Conservation (phyloP, 2,797 vertebrate species). For the Liparis tanakae region DNA sequence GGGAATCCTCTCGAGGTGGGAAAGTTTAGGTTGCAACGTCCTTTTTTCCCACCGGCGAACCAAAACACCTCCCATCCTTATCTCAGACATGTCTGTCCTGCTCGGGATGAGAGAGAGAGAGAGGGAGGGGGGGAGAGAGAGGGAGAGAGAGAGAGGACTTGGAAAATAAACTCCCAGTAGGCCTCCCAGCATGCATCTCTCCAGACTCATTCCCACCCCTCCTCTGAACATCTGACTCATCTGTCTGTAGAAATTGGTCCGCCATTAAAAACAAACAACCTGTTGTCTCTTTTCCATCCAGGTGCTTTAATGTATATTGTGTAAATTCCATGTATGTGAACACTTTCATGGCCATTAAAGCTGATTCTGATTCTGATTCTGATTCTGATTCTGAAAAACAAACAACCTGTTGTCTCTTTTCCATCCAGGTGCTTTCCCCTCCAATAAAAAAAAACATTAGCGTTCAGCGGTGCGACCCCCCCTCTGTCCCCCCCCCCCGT, state of each 20-base stretch:
- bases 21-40: slow-evolving; percentile 39
- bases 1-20: slow-evolving; percentile 20
- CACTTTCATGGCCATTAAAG: no score
- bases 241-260: slow-evolving; percentile 43
- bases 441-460: slow-evolving; percentile 69
- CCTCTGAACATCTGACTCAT: slow-evolving; percentile 28
- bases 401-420: slow-evolving; percentile 61
- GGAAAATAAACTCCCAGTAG: no score
- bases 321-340: no score
- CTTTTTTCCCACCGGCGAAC: slow-evolving; percentile 20
- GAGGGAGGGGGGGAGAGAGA: background rate
- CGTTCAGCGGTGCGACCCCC: background rate
- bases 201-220: slow-evolving; percentile 40
- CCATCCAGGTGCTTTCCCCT: slow-evolving; percentile 65
- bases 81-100: slow-evolving; percentile 41
- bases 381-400: no score
- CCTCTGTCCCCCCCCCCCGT: slow-evolving; percentile 40
- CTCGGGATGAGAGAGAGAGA: slow-evolving; percentile 6
- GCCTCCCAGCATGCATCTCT: background rate
- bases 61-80: slow-evolving; percentile 44
- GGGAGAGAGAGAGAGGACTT: no score
- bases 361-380: no score
- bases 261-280: slow-evolving; percentile 66
- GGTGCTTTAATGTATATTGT: no score
- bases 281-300: slow-evolving; percentile 61